Percentiles rank a stretch among this genome's conserved stretches.
phyloP scores from a whole-genome alignment of 2,888 invertebrate species.

The Siphonodentalium dalli region DNA sequence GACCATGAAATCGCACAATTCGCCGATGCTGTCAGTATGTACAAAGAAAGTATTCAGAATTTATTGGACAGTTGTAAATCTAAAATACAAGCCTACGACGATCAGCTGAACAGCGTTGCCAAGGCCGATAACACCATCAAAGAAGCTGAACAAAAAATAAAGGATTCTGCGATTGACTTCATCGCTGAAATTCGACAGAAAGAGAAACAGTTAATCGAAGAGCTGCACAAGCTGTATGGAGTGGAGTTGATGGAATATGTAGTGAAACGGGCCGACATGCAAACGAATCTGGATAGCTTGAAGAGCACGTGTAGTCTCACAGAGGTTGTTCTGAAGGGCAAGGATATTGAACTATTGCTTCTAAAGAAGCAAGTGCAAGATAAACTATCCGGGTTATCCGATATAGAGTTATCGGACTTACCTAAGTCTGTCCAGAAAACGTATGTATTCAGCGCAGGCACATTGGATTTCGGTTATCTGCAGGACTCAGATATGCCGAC shows the following conservation, averaged over 20 bases:
- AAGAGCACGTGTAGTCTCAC: constrained; percentile 65
- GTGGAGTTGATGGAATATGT: constrained; percentile 61
- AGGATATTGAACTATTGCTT: constrained; percentile 65
- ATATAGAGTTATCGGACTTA: constrained; percentile 55
- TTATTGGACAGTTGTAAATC: constrained; percentile 57
- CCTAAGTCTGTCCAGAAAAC: constrained; percentile 57
- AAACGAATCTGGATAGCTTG: constrained; percentile 58
- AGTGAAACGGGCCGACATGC: constrained; percentile 53
- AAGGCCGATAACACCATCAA: constrained; percentile 60
- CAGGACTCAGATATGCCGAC: constrained; percentile 55
- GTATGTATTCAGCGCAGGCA: constrained; percentile 58
- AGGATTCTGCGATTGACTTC: constrained; percentile 61
- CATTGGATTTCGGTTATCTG: constrained; percentile 57
- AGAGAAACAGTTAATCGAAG: constrained; percentile 63
- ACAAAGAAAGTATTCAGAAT: constrained; percentile 61
- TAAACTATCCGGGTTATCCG: constrained; percentile 57
- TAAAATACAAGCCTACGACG: constrained; percentile 58
- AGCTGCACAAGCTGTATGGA: constrained; percentile 62
- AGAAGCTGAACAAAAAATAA: constrained; percentile 60
- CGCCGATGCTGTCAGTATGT: constrained; percentile 61
- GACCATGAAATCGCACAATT: constrained; percentile 63
- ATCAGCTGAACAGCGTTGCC: constrained; percentile 50
- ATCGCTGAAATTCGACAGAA: constrained; percentile 61
- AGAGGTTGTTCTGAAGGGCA: constrained; percentile 64
- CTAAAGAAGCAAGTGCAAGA: constrained; percentile 65